Base-by-base conservation (phyloP, 2,888 invertebrate genomes). In the Conomelus anceps region DNA sequence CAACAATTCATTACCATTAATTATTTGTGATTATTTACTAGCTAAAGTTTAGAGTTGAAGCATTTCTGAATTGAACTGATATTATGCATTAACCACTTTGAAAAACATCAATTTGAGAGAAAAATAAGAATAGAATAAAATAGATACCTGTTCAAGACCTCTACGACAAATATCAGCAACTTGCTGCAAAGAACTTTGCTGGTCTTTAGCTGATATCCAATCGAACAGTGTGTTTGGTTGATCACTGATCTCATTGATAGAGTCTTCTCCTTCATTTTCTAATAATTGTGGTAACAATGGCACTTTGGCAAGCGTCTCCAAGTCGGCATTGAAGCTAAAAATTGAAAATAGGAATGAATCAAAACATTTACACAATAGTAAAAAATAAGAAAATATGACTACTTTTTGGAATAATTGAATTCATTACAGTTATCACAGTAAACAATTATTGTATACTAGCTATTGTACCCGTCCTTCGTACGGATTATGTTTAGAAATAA, bases 211-310 rank as follows among this genome's bases (percentile, higher is more conserved):
- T 41, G 91, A 89, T 22, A 92, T 91, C 92, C 92, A 92, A 84
- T 92, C 97, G 90, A 97, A 94, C 63, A 98, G 93, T 24, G 96
- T 96, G 0, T 95, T 93, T 11, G 95, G 94, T 86, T 89, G 88
- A 22, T 86, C 84, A 22, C 84, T 63, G 86, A 89, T 89, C 41
- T 90, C 89, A 85, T 90, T 89, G 84, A 90, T 90, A 84, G 89
- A 89, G 89, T 89, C 90, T 90, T 93, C 89, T 34, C 90, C 95
- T 0, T 96, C 96, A 91, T 95, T 94, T 63, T 95, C 93, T 92
- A 96, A 94, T 84, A 98, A 94, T 20, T 96, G 95, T 0, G 97
- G 96, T 91, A 98, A 93, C 91, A 98, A 96, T 22, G 98, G 98
- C 91, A 98, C 98, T 93, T 96, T 96, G 89, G 96, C 95, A 90